Evolutionary conservation across 2,113 vertebrate genomes (phyloP).

Genomic region (Scolopax mira): DNA sequence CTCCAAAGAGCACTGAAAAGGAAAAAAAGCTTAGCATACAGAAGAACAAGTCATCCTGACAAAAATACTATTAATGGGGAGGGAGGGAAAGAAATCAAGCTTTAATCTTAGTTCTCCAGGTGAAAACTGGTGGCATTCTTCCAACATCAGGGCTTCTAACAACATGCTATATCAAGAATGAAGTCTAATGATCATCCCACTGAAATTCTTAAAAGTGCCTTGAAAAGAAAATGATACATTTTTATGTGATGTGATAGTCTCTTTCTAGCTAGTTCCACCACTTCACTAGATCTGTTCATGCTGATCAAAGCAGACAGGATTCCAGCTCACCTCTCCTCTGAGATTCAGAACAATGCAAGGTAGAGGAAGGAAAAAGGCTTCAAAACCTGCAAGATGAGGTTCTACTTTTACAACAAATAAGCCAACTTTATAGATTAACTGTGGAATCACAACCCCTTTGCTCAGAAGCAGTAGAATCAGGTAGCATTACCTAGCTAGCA

Average conservation of each 20-base stretch:
- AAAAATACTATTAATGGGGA: neutral
- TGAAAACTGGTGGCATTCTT: neutral
- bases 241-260: neutral
- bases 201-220: neutral
- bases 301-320: neutral
- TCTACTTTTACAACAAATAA: neutral
- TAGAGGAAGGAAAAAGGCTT: neutral
- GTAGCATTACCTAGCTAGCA: neutral
- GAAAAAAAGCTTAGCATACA: neutral
- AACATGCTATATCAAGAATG: neutral
- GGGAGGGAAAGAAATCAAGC: neutral
- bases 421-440: neutral
- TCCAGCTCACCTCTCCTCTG: neutral
- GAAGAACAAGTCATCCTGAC: neutral
- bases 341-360: neutral
- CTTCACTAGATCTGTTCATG: neutral
- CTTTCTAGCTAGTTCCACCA: neutral
- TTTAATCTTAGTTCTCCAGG: neutral
- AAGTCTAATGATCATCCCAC: neutral
- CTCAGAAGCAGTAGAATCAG: neutral
- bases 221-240: neutral
- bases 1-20: neutral
- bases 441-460: neutral
- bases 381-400: neutral
- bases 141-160: neutral